Base-by-base conservation (phyloP, 1,140 invertebrate species). In the Aphelenchoides avenae region DNA sequence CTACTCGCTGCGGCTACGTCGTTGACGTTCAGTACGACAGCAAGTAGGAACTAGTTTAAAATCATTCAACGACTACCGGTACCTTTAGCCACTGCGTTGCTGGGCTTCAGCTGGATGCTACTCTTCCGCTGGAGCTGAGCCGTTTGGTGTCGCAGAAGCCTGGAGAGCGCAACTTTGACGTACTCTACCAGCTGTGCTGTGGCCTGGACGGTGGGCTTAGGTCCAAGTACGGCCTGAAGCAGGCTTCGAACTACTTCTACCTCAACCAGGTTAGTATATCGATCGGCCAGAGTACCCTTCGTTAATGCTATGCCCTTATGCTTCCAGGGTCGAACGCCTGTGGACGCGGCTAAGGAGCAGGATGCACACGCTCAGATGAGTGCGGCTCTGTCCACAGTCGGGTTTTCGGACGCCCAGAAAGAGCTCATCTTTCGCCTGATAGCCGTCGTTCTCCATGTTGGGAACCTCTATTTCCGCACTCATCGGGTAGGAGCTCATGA, bases 241-340 rank as follows among this genome's bases (percentile, higher is more conserved):
- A 36, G 5, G 36, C 50, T 3, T 39, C 42, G 15, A 64, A 63
- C 4, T 63, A 63, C 29, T 63, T 63, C 33, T 63, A 65, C 49
- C 46, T 63, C 26, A 64, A 65, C 36, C 61, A 63, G 34, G 60
- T 63, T 11, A 18, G 60, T 33, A 37, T 2, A 11, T 9, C 13
- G 50, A 20, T 37, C 1, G 5, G 13, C 15, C 26, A 57, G 27
- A 15, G 5, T 22, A 11, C 13, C 40, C 47, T 11, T 15, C 39
- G 22, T 52, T n/a, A n/a, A n/a, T n/a, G n/a, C n/a, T n/a, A n/a
- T n/a, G n/a, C n/a, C n/a, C n/a, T n/a, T n/a, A n/a, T n/a, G n/a
- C 7, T 59, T 59, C 27, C 31, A 62, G 61, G 61, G 60, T 15
- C 46, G 46, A 47, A 56, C 36, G 13, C 49, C 27, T n/a, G 40